Evolutionary conservation across 2,113 vertebrate species (phyloP).

Genomic region (Mohoua ochrocephala): DNA sequence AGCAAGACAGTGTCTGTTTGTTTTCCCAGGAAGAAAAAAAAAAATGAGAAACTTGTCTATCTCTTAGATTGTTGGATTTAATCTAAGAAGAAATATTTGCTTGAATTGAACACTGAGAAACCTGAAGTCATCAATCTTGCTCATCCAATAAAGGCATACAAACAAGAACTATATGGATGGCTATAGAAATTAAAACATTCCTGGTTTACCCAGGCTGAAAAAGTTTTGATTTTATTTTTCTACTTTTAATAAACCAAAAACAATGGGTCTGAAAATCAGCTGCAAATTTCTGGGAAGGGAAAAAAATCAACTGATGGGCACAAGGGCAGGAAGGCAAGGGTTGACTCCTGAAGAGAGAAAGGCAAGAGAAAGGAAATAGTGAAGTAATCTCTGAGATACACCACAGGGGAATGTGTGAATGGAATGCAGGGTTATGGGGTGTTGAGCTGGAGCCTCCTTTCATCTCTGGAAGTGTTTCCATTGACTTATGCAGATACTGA

Average conservation of each 20-base stretch:
- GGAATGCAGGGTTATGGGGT: not conserved
- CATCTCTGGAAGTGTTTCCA: not conserved
- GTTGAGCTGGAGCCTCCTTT: not conserved
- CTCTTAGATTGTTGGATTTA: not conserved
- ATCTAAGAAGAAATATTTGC: not conserved
- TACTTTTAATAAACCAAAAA: conserved; percentile 12
- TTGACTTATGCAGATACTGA: not conserved
- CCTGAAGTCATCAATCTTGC: not conserved
- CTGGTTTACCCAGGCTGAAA: not conserved
- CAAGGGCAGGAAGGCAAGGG: not conserved
- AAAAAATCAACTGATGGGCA: rapidly evolving
- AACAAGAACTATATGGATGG: not conserved
- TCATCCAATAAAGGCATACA: not conserved
- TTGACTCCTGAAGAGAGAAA: not conserved
- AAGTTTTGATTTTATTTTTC: conserved; percentile 9
- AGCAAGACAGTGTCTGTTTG: not conserved
- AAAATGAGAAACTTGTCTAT: not conserved
- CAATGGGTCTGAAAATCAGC: not conserved
- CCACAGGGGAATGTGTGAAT: not conserved
- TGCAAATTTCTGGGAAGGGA: not conserved
- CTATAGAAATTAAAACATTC: not conserved
- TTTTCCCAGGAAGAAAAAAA: not conserved
- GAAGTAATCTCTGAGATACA: not conserved
- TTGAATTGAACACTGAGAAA: not conserved
- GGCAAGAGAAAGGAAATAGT: not conserved